These are phyloP conservation scores for Neoitamus cyanurus DNA, from an alignment of 2,888 invertebrate species.

Conservation along the genomic window DNA sequence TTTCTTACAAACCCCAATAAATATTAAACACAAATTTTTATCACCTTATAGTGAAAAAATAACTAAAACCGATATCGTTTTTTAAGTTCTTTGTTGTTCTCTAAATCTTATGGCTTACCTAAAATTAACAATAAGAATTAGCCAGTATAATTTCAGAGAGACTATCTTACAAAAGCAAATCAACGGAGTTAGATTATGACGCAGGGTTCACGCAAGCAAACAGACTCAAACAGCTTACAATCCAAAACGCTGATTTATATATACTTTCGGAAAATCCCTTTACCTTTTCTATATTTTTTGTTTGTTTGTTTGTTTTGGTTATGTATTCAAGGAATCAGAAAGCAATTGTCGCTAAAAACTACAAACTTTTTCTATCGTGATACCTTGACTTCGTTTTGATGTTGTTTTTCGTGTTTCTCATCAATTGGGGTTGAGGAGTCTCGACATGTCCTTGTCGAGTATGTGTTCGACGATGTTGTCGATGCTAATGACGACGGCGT, in stretches of 20 bases:
- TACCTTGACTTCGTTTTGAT: constrained; percentile 17
- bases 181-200: neutral
- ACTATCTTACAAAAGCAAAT: neutral
- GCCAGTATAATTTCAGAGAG: neutral
- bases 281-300: neutral
- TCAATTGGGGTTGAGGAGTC: neutral
- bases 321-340: neutral
- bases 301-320: too few relatives aligned
- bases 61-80: neutral
- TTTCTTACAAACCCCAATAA: neutral
- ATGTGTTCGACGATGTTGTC: neutral
- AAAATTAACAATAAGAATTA: neutral
- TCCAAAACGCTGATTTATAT: neutral
- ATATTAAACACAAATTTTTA: neutral
- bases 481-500: neutral
- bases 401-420: neutral
- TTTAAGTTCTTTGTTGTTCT: neutral
- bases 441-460: neutral
- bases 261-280: neutral
- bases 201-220: neutral
- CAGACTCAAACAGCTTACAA: neutral
- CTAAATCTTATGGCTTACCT: constrained; percentile 17
- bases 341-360: neutral
- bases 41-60: neutral
- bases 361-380: neutral